Conservation (phyloP, 2,888 invertebrate genomes). For the Pristionchus japonicus region DNA sequence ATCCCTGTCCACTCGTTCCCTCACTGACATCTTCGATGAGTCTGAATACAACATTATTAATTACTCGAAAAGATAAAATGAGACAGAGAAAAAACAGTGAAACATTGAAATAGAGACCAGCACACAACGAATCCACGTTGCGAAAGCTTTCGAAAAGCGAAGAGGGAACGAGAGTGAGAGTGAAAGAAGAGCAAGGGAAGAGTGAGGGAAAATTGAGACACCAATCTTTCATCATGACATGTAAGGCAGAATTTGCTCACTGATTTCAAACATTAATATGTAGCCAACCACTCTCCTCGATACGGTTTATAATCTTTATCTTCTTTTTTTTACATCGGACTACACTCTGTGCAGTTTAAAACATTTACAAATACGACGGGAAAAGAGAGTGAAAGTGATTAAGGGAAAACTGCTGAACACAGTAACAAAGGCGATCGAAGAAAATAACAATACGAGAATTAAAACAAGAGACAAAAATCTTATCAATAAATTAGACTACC, state of each 20-base stretch:
- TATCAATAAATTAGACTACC: conserved; percentile 25
- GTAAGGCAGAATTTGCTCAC: conserved; percentile 49
- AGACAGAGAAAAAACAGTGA: not conserved
- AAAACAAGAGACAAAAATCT: conserved; percentile 4
- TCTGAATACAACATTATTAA: not conserved
- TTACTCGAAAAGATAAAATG: not conserved
- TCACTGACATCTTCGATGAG: not conserved
- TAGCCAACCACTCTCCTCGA: not conserved
- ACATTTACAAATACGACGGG: not conserved
- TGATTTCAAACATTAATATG: not conserved
- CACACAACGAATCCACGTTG: not conserved
- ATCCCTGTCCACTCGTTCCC: not conserved
- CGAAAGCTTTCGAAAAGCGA: too few relatives aligned
- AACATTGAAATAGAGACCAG: not conserved
- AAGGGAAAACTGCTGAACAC: not conserved
- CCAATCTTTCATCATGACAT: conserved; percentile 49
- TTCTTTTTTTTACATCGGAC: not conserved
- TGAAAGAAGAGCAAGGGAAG: not conserved
- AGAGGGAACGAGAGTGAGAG: too few relatives aligned
- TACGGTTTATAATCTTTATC: not conserved
- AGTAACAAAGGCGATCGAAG: conserved; percentile 39
- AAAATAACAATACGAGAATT: conserved; percentile 1
- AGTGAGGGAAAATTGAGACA: not conserved
- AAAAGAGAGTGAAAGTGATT: conserved; percentile 81
- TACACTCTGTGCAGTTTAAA: not conserved